phyloP scores from a whole-genome alignment of 2,888 invertebrate genomes.

The Gymnosoma rotundatum region DNA sequence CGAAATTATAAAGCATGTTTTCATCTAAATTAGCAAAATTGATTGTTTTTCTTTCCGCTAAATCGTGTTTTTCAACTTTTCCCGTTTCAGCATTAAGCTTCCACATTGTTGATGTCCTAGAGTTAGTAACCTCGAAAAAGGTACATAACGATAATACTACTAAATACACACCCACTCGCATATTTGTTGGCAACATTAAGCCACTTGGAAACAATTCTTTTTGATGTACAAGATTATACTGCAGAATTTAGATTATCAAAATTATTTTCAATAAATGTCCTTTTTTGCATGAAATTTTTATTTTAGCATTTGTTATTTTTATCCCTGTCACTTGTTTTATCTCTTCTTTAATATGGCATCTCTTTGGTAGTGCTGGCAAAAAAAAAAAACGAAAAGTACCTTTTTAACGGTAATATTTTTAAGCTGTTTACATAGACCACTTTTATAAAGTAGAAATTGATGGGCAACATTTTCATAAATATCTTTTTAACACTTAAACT shows the following conservation, averaged over 20 bases:
- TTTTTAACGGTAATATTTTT: constrained; percentile 33
- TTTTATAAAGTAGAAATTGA: too few species aligned
- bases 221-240: neutral
- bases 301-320: constrained; percentile 45
- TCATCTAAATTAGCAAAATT: constrained; percentile 37
- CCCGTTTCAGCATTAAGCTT: constrained; percentile 90
- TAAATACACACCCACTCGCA: constrained; percentile 71
- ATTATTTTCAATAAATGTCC: constrained; percentile 26
- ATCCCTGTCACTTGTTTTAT: constrained; percentile 20
- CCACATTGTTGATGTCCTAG: constrained; percentile 92
- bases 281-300: constrained; percentile 29
- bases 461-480: too few species aligned
- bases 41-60: neutral
- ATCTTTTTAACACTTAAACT: too few species aligned
- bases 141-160: constrained; percentile 77
- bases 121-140: constrained; percentile 85
- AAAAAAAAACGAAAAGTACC: neutral
- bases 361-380: constrained; percentile 22
- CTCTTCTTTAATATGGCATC: constrained; percentile 35
- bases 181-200: constrained; percentile 52
- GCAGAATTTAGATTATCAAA: constrained; percentile 5
- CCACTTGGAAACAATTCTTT: neutral
- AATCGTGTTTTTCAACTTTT: constrained; percentile 84
- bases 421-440: too few species aligned
- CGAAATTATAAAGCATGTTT: constrained; percentile 53